Conservation (phyloP, 2,113 vertebrate genomes). For the Sula dactylatra region DNA sequence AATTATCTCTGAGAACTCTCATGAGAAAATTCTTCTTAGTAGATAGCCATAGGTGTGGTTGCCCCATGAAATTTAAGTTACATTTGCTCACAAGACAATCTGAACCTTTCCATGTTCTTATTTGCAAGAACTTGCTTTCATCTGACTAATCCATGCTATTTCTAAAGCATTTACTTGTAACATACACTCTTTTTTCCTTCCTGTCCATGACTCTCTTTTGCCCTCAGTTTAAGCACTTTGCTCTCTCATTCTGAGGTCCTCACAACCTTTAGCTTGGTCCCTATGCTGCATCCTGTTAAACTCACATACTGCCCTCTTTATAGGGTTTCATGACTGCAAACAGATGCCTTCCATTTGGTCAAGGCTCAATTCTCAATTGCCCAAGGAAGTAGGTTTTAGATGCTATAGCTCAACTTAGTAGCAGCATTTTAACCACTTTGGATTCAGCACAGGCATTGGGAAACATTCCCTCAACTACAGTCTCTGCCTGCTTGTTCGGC, state of each 20-base stretch:
- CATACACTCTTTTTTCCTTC: not conserved
- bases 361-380: not conserved
- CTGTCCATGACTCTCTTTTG: not conserved
- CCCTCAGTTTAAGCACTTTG: not conserved
- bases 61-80: not conserved
- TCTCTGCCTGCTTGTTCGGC: not conserved
- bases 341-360: not conserved
- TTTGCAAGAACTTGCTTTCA: not conserved
- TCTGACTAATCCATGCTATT: not conserved
- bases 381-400: not conserved
- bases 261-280: not conserved
- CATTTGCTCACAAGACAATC: not conserved
- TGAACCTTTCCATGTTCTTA: not conserved
- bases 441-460: not conserved
- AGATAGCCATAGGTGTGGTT: not conserved
- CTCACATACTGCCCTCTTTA: not conserved
- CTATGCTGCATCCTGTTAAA: not conserved
- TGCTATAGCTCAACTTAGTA: not conserved
- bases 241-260: not conserved
- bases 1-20: not conserved
- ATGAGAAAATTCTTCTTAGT: not conserved
- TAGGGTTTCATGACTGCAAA: not conserved
- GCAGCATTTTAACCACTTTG: not conserved
- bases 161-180: not conserved
- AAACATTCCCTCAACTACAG: not conserved